These are phyloP conservation scores for Leucoraja erinaceus DNA, from an alignment of 2,113 vertebrate species.

Conservation along the genomic window DNA sequence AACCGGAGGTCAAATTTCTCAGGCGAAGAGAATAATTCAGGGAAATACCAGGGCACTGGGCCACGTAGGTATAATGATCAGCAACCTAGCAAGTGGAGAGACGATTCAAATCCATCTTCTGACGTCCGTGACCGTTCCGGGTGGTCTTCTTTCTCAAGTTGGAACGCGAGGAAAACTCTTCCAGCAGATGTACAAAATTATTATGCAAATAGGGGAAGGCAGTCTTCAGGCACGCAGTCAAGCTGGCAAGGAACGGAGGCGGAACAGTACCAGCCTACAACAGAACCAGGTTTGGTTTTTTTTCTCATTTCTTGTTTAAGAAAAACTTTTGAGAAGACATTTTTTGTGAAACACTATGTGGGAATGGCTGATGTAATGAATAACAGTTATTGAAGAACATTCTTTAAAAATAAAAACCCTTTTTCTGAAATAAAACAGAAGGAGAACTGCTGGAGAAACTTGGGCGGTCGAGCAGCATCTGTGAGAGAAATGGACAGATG, in stretches of 20 bases:
- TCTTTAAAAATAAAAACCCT: too few species aligned
- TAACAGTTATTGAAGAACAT: too few species aligned
- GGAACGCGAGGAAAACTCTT: slow-evolving; percentile 87
- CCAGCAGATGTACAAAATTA: slow-evolving; percentile 96
- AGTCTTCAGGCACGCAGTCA: slow-evolving; percentile 58
- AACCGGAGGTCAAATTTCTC: slow-evolving; percentile 70
- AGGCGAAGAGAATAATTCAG: slow-evolving; percentile 74
- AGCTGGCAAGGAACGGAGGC: slow-evolving; percentile 79
- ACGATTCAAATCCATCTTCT: slow-evolving; percentile 63
- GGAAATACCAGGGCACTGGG: slow-evolving; percentile 55
- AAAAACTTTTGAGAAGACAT: too few species aligned
- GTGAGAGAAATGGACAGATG: too few species aligned
- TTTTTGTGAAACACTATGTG: too few species aligned
- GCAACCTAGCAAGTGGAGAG: slow-evolving; percentile 67
- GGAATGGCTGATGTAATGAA: too few species aligned
- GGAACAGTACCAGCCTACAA: slow-evolving; percentile 50
- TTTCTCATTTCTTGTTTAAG: background rate
- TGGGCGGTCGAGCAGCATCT: too few species aligned
- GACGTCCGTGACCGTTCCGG: slow-evolving; percentile 82
- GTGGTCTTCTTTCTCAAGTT: slow-evolving; percentile 92
- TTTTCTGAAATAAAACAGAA: too few species aligned
- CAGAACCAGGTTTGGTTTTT: slow-evolving; percentile 61
- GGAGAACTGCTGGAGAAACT: too few species aligned
- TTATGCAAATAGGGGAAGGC: slow-evolving; percentile 82
- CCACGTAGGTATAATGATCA: slow-evolving; percentile 76